phyloP scores from a whole-genome alignment of 1,140 invertebrate species.

The Cepaea nemoralis region DNA sequence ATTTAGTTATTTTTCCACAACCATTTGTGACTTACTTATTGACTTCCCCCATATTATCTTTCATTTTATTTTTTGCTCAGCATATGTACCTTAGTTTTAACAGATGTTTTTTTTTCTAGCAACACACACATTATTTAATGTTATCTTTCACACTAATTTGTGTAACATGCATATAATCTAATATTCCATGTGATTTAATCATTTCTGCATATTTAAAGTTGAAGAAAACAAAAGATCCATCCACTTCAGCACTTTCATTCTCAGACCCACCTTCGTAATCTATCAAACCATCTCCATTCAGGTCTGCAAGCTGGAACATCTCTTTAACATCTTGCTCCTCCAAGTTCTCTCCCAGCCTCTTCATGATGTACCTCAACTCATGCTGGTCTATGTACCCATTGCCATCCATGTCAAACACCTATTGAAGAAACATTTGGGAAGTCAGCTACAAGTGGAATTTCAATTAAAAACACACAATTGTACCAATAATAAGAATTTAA shows the following conservation, averaged over 20 bases:
- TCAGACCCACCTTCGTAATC: constrained; percentile 60
- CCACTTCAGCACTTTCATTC: background rate
- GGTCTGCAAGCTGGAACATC: constrained; percentile 67
- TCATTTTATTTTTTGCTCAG: no score
- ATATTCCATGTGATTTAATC: background rate
- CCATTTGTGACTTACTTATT: no score
- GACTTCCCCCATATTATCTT: no score
- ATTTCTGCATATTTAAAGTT: background rate
- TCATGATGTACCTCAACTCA: constrained; percentile 66
- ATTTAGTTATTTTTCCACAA: no score
- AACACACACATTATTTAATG: no score
- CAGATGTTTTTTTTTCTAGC: no score
- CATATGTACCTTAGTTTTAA: no score
- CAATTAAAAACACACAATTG: no score
- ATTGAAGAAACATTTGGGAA: no score
- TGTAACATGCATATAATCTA: background rate
- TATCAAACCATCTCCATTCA: constrained; percentile 68
- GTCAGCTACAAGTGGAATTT: no score
- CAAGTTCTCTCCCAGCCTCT: constrained; percentile 62
- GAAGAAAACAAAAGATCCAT: background rate
- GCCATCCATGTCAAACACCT: constrained; percentile 68
- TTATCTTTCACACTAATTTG: no score
- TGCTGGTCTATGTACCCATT: constrained; percentile 69
- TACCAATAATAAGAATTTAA: no score
- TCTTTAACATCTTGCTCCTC: constrained; percentile 64